Evolutionary conservation across 2,888 invertebrate species (phyloP), one percentile per base, ranked within the genome.

Genomic region (Boloria selene): DNA sequence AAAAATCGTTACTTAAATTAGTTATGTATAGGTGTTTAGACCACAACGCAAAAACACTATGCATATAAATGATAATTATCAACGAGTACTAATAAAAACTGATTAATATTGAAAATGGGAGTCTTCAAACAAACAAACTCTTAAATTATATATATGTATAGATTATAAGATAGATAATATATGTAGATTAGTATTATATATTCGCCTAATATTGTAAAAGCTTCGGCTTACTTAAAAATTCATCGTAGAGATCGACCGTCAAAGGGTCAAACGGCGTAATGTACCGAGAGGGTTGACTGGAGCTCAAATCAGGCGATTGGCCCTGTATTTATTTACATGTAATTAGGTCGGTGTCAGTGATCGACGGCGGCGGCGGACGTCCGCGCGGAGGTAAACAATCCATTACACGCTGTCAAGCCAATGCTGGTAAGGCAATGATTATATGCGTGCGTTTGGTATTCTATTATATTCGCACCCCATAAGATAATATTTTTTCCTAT

Each of bases 251-350:
- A 63, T 64, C 51, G 60, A 60, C 54, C 60, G 49, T 17, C 44
- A 26, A 59, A 64, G 62, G 63, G 67, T 66, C 64, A 68, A 54
- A 65, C 67, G 65, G 51, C 55, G 45, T 70, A 69, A 68, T 69
- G 74, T 67, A 68, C 68, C 68, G 73, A 76, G 73, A 76, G 75
- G 74, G 75, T 73, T 78, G 78, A 79, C 75, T 75, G 75, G 73
- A 72, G 73, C 76, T 77, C 76, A 75, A 75, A 77, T 75, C 77
- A 75, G 74, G 74, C 77, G 75, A 68, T 65, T 64, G 73, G 72
- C 71, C 75, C 82, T 80, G 86, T 86, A 88, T 88, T 87, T 88
- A 88, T 88, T 89, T 88, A 86, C 87, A 88, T 88, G 85, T 90
- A 89, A 90, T 90, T 87, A 90, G 86, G 84, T 83, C 83, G 82